phyloP scores from a whole-genome alignment of 2,888 invertebrate species.

The Trachelus tabidus region DNA sequence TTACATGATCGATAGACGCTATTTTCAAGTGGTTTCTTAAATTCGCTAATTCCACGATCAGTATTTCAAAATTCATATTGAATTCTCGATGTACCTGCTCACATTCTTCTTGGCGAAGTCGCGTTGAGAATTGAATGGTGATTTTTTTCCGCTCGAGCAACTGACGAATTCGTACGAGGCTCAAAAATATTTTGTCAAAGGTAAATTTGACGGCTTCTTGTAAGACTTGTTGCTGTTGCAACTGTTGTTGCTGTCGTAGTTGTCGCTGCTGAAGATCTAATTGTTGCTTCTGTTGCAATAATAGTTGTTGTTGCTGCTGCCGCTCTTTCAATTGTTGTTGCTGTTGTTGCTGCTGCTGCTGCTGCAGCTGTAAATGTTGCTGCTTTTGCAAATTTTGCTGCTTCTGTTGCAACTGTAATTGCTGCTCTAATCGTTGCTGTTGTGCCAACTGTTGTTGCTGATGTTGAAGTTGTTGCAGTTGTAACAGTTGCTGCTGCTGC shows the following conservation, averaged over 20 bases:
- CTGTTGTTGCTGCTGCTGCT: not conserved
- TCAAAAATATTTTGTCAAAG: slow-evolving; percentile 9
- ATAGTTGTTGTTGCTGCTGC: not conserved
- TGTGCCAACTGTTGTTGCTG: slow-evolving; percentile 61
- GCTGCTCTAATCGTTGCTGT: slow-evolving; percentile 33
- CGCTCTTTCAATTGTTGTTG: not conserved
- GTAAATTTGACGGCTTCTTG: not conserved
- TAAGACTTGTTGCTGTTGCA: not conserved
- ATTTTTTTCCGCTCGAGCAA: slow-evolving; percentile 3
- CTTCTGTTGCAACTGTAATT: not conserved
- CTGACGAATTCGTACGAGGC: slow-evolving; percentile 7
- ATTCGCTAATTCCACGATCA: no score
- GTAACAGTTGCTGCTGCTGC: slow-evolving; percentile 48
- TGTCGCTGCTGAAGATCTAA: not conserved
- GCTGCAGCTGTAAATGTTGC: not conserved
- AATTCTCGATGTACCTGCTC: slow-evolving; percentile 6
- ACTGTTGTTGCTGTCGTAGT: no score
- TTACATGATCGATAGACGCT: no score
- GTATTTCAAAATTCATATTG: not conserved
- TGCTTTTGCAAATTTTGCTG: no score
- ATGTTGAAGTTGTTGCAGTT: slow-evolving; percentile 59
- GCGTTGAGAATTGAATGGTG: slow-evolving; percentile 2
- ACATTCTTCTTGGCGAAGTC: slow-evolving; percentile 9
- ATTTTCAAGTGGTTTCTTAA: no score
- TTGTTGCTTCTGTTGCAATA: not conserved